Conservation (phyloP, 2,797 vertebrate species). For the Myripristis murdjan region DNA sequence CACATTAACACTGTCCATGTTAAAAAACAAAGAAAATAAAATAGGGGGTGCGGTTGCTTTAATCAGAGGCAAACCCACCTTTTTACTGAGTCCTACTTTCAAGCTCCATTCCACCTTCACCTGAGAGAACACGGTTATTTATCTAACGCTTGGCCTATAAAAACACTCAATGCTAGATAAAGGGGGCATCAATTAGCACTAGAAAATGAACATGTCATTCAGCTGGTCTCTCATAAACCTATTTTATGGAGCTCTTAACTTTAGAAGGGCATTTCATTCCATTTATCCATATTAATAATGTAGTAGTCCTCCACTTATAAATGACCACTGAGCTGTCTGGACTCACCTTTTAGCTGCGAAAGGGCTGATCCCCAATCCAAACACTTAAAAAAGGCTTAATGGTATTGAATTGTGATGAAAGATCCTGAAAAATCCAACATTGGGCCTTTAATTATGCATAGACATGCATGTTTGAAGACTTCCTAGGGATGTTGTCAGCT, state of each 20-base stretch:
- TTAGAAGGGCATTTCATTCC: slow-evolving; percentile 55
- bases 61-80: neutral
- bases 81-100: neutral
- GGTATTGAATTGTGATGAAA: neutral
- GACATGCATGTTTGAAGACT: neutral
- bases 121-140: slow-evolving; percentile 24
- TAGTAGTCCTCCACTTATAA: slow-evolving; percentile 29
- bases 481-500: neutral
- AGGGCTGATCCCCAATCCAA: slow-evolving; percentile 3
- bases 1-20: no score
- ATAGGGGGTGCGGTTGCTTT: no score
- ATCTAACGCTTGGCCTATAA: slow-evolving; percentile 8
- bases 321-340: slow-evolving; percentile 24
- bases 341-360: slow-evolving; percentile 25
- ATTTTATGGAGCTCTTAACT: slow-evolving; percentile 43
- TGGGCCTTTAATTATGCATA: slow-evolving; percentile 22
- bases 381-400: neutral
- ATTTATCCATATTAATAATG: slow-evolving; percentile 68
- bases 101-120: neutral
- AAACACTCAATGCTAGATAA: slow-evolving; percentile 12
- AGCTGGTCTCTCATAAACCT: slow-evolving; percentile 24
- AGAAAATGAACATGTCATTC: slow-evolving; percentile 20
- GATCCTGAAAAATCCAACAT: neutral
- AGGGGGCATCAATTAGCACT: slow-evolving; percentile 37
- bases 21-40: no score